Percentiles rank a stretch among this genome's conserved stretches.
phyloP scores from a whole-genome alignment of 2,113 vertebrate genomes.

The Arenaria interpres region DNA sequence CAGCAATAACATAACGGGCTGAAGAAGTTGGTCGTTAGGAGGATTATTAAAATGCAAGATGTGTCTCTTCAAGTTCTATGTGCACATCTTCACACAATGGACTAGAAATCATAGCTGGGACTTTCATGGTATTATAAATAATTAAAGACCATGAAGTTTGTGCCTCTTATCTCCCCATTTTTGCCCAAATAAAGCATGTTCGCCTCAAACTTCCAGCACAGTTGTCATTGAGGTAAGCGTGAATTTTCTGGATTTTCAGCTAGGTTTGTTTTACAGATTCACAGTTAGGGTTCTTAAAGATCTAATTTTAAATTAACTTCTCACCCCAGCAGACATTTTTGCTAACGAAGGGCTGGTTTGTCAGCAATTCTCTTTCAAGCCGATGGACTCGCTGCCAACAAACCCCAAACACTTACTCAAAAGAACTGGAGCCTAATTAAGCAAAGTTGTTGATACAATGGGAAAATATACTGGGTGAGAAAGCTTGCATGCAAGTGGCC shows the following conservation, averaged over 20 bases:
- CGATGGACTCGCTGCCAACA: neutral
- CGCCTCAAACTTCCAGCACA: neutral
- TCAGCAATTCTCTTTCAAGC: slow-evolving; percentile 30
- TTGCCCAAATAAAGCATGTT: neutral
- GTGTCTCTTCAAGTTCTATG: neutral
- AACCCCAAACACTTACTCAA: neutral
- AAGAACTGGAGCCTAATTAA: slow-evolving; percentile 17
- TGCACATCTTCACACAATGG: neutral
- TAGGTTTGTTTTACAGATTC: neutral
- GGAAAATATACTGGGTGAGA: neutral
- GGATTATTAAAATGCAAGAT: neutral
- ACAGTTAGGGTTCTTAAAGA: neutral
- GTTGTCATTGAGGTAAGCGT: neutral
- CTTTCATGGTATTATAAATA: neutral
- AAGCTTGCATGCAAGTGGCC: neutral
- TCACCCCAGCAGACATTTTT: slow-evolving; percentile 1
- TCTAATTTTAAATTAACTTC: slow-evolving; percentile 39
- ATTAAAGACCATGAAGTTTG: neutral
- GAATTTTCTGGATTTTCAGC: neutral
- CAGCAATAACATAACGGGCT: neutral
- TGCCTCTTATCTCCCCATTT: neutral
- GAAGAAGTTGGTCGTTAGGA: neutral
- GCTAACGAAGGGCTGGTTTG: neutral
- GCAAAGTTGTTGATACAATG: neutral
- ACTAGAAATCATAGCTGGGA: neutral